Evolutionary conservation across 1,140 invertebrate species (phyloP).

Genomic region (Anoplolepis gracilipes): DNA sequence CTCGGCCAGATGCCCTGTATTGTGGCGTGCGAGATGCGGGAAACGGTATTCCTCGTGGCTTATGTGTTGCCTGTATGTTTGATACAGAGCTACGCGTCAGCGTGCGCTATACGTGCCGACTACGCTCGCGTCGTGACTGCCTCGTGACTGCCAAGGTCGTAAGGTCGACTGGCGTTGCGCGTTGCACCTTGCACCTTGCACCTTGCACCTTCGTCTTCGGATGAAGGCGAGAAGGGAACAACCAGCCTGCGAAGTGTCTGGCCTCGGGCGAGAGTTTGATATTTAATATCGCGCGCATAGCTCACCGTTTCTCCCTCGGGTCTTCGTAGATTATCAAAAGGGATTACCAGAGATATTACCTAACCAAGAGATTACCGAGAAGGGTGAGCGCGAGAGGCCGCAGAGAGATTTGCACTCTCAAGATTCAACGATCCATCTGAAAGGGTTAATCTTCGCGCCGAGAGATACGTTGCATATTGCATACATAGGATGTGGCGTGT

Average conservation of each 20-base stretch:
- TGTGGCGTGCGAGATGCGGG: neutral
- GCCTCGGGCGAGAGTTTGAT: constrained; percentile 79
- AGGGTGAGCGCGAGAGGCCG: neutral
- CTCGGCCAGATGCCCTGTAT: neutral
- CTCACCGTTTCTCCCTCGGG: constrained; percentile 56
- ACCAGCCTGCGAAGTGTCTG: constrained; percentile 70
- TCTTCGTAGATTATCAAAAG: constrained; percentile 59
- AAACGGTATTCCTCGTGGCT: constrained; percentile 63
- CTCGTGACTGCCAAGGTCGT: constrained; percentile 82
- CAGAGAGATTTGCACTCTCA: constrained; percentile 16
- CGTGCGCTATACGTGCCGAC: constrained; percentile 19
- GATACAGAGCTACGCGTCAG: too few relatives aligned
- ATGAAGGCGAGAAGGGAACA: constrained; percentile 62
- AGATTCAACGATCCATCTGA: neutral
- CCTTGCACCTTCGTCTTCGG: constrained; percentile 79
- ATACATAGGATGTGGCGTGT: neutral
- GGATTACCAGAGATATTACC: too few relatives aligned
- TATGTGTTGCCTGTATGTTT: neutral
- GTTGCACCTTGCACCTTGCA: constrained; percentile 76
- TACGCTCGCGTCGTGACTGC: constrained; percentile 50
- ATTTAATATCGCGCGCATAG: constrained; percentile 80
- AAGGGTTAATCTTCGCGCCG: constrained; percentile 17
- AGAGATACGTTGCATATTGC: constrained; percentile 19
- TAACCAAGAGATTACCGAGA: neutral
- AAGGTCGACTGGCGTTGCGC: constrained; percentile 73